A percentile compares a stretch with the other conserved stretches of the same genome.
Evolutionary conservation across 1,140 invertebrate genomes (phyloP).

Genomic region (Phthorimaea operculella): DNA sequence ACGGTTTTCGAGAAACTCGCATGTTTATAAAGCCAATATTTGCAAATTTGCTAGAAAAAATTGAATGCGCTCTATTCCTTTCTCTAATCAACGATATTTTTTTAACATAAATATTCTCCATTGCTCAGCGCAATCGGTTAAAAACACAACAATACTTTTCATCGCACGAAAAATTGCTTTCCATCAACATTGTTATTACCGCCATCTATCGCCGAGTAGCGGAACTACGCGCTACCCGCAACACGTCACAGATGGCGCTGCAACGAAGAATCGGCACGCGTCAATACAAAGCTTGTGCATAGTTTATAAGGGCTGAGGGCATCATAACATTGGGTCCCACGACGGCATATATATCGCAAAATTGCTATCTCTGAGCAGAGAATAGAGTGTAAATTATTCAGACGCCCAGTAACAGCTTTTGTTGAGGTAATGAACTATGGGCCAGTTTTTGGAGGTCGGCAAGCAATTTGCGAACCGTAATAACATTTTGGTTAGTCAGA

Average conservation of each 20-base stretch:
- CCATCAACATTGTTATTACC: slow-evolving; percentile 8
- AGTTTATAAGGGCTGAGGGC: slow-evolving; percentile 36
- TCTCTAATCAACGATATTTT: too few species aligned
- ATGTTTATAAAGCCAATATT: too few species aligned
- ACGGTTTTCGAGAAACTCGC: too few species aligned
- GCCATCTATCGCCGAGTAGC: slow-evolving; percentile 29
- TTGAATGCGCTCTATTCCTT: too few species aligned
- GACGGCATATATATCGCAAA: slow-evolving; percentile 42
- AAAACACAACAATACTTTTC: too few species aligned
- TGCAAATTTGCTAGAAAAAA: too few species aligned
- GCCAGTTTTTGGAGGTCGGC: slow-evolving; percentile 10
- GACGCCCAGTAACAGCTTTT: slow-evolving; percentile 45
- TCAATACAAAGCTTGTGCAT: slow-evolving; percentile 48
- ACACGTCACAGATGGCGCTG: slow-evolving; percentile 31
- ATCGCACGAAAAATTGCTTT: background rate
- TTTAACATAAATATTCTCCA: too few species aligned
- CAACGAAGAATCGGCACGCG: slow-evolving; percentile 19
- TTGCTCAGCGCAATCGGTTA: too few species aligned
- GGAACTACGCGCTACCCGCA: slow-evolving; percentile 6
- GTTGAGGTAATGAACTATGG: slow-evolving; percentile 53
- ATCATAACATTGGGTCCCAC: slow-evolving; percentile 45
- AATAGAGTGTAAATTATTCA: slow-evolving; percentile 58
- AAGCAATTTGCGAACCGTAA: too few species aligned
- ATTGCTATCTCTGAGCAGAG: slow-evolving; percentile 38
- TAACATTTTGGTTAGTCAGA: too few species aligned